phyloP scores from a whole-genome alignment of 1,140 invertebrate genomes.

The Nasonia longicornis region DNA sequence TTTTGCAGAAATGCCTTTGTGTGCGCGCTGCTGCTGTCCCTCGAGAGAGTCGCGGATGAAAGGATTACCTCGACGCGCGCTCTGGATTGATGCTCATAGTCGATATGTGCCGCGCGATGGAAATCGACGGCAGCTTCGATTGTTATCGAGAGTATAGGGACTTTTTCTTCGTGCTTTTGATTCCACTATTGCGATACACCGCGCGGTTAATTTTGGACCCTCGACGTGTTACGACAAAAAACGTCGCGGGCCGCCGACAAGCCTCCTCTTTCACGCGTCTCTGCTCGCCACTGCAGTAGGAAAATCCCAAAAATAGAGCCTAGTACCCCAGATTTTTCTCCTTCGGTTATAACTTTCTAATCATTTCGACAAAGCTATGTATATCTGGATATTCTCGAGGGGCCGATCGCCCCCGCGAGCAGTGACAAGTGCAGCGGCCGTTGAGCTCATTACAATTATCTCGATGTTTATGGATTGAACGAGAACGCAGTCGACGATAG shows the following conservation, averaged over 20 bases:
- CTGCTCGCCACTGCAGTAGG: constrained; percentile 11
- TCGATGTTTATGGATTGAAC: neutral
- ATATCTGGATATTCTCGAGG: constrained; percentile 10
- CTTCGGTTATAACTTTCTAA: constrained; percentile 30
- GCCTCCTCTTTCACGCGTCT: constrained; percentile 34
- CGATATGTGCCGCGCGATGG: no score
- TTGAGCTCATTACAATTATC: neutral
- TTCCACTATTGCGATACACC: neutral
- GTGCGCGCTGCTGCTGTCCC: neutral
- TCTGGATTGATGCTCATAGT: neutral
- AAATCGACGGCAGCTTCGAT: no score
- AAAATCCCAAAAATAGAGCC: constrained; percentile 41
- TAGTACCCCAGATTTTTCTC: constrained; percentile 43
- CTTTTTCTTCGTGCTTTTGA: no score
- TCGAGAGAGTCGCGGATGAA: neutral
- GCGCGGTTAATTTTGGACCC: neutral
- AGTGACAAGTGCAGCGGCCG: neutral
- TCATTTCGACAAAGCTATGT: constrained; percentile 26
- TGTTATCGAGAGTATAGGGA: neutral
- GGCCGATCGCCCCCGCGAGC: neutral
- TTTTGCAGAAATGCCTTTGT: constrained; percentile 3
- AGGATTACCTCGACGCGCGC: neutral
- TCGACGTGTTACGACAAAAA: constrained; percentile 3
- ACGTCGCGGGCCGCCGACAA: constrained; percentile 20
- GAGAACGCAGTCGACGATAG: neutral